phyloP scores from a whole-genome alignment of 2,888 invertebrate species.

The Amblyjoppa fuscipennis region DNA sequence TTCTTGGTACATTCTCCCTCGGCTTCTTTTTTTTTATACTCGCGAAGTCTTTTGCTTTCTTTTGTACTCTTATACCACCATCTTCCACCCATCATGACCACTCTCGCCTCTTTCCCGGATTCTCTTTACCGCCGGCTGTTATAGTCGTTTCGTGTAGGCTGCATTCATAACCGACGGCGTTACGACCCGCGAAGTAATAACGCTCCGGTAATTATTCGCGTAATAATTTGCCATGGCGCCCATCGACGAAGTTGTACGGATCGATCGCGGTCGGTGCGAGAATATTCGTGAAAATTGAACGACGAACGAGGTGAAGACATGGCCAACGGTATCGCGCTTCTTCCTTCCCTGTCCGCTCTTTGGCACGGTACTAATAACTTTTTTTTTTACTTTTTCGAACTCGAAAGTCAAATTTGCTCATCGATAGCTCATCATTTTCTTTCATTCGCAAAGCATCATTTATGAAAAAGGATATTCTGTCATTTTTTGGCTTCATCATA shows the following conservation, averaged over 20 bases:
- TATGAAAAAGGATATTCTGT: too few relatives aligned
- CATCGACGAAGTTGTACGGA: conserved; percentile 62
- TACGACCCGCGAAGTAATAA: conserved; percentile 69
- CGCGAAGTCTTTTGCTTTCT: background rate
- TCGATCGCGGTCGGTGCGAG: conserved; percentile 20
- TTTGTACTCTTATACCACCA: background rate
- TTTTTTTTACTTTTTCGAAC: too few relatives aligned
- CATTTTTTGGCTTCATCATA: too few relatives aligned
- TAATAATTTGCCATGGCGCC: conserved; percentile 60
- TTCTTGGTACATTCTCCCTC: background rate
- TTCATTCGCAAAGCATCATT: too few relatives aligned
- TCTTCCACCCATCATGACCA: conserved; percentile 25
- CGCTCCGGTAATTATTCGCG: conserved; percentile 65
- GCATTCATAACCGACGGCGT: conserved; percentile 48
- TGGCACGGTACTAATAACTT: too few relatives aligned
- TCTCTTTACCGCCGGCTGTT: conserved; percentile 35
- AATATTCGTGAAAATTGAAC: conserved; percentile 25
- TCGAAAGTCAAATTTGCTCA: too few relatives aligned
- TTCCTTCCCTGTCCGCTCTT: background rate
- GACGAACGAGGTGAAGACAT: conserved; percentile 41
- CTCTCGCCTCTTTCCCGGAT: conserved; percentile 24
- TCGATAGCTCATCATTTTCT: too few relatives aligned
- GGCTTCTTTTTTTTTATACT: background rate
- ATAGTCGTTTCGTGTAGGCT: conserved; percentile 36
- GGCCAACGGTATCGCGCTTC: conserved; percentile 31